Base-by-base conservation (phyloP, 2,797 vertebrate genomes). In the Manis crassicaudata region DNA sequence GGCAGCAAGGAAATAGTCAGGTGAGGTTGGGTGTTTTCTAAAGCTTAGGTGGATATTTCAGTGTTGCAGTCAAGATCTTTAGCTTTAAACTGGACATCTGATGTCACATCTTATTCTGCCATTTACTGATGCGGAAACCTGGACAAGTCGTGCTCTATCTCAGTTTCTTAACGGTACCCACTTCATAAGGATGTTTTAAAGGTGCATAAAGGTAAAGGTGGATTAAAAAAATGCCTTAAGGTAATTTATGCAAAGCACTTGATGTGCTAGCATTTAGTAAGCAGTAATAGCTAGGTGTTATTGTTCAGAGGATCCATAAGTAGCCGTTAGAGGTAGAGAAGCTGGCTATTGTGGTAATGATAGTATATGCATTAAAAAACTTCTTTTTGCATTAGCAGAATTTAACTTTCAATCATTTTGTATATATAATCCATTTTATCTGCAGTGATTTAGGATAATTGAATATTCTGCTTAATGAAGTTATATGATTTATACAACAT, bases 351-450 rank as follows among this genome's bases (percentile, higher is more conserved):
- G 21, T 86, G 72, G 32, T 86, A 56, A 46, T 67, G 84, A 88
- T 54, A 60, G 21, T 56, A 84, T 50, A 63, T 79, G 25, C 14
- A n/a, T 90, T 96, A 32, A 43, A 80, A 68, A 32, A 27, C 7
- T 10, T 4, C 4, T 68, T 68, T 58, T 70, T 67, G 63, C 27
- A 77, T 60, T 40, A 46, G 50, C 27, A 76, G 56, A 86, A 91
- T 76, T 90, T 90, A 76, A 40, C 9, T 81, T 93, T 88, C 82
- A 84, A 46, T 25, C 37, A 50, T 65, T 89, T 93, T 46, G 6
- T 40, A 1, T 85, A 18, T 75, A 32, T 58, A 43, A 40, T 93
- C 52, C 21, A 32, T 88, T 93, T 96, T 32, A 92, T 96, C 46
- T 68, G 54, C 50, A 83, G 9, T 58, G 58, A n/a, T 63, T 60